phyloP scores from a whole-genome alignment of 2,113 vertebrate species.

The Elaphurus davidianus region DNA sequence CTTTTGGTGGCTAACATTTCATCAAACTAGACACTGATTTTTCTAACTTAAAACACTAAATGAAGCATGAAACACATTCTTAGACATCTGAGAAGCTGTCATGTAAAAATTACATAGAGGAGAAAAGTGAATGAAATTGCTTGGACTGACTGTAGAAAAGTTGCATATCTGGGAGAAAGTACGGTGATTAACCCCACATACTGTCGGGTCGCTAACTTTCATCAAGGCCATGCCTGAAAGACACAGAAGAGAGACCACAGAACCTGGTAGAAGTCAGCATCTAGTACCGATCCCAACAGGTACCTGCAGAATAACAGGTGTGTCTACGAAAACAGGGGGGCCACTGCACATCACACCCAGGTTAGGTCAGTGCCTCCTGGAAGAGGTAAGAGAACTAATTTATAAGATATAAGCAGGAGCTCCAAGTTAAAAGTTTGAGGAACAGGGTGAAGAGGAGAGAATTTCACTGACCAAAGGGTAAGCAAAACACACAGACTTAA shows the following conservation, averaged over 20 bases:
- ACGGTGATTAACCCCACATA: background rate
- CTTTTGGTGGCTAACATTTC: background rate
- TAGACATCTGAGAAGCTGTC: conserved; percentile 8
- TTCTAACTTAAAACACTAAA: background rate
- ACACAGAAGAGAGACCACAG: background rate
- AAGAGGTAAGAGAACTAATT: background rate
- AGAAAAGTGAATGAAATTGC: background rate
- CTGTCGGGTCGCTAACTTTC: background rate
- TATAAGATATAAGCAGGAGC: background rate
- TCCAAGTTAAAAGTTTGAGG: background rate
- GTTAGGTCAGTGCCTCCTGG: background rate
- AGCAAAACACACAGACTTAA: background rate
- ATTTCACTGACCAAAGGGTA: background rate
- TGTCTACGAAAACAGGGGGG: background rate
- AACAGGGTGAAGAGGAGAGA: background rate
- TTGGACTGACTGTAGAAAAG: background rate
- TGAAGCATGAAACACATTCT: background rate
- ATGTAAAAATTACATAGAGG: background rate
- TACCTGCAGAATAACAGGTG: background rate
- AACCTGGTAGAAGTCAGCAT: background rate
- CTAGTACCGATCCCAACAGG: background rate
- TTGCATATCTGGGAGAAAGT: background rate
- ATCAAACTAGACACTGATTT: background rate
- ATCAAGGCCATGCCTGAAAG: background rate
- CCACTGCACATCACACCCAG: background rate